Percentiles rank a stretch among this genome's conserved stretches.
These are phyloP conservation scores for Oxygymnocypris stewartii DNA, from an alignment of 2,113 vertebrate species.

Conservation along the genomic window DNA sequence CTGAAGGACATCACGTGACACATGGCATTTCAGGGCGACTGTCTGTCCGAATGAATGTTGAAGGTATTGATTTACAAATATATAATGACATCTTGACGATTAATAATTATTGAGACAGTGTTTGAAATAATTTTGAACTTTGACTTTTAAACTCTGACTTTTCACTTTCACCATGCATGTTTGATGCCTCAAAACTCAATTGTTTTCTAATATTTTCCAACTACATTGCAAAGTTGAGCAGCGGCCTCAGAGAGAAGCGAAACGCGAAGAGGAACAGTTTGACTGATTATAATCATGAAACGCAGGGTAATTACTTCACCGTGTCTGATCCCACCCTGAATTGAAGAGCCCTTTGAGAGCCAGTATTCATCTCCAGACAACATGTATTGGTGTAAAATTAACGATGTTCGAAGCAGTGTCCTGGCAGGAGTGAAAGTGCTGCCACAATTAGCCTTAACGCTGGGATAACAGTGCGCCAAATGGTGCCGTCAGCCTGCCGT, in stretches of 20 bases:
- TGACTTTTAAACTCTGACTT: not conserved
- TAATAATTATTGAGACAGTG: not conserved
- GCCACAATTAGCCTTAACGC: conserved; percentile 77
- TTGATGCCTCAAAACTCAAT: not conserved
- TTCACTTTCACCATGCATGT: not conserved
- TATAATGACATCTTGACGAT: not conserved
- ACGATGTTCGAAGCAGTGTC: conserved; percentile 68
- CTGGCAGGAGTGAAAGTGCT: conserved; percentile 74
- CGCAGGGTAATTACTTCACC: conserved; percentile 39
- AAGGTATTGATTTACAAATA: not conserved
- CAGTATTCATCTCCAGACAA: conserved; percentile 64
- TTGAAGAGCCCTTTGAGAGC: conserved; percentile 48
- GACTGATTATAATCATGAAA: conserved; percentile 34
- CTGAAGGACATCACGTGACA: no score
- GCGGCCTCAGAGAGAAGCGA: not conserved
- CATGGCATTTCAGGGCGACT: no score
- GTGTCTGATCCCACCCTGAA: conserved; percentile 40
- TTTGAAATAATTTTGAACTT: not conserved
- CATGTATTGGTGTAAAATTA: conserved; percentile 69
- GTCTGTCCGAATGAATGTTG: no score
- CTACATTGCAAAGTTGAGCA: not conserved
- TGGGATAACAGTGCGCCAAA: conserved; percentile 84
- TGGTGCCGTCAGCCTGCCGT: conserved; percentile 85
- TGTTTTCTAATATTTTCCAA: conserved; percentile 2
- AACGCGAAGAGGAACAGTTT: conserved; percentile 27